Percentiles rank a stretch among this genome's conserved stretches.
phyloP scores from a whole-genome alignment of 2,888 invertebrate genomes.

The Rhaphigaster nebulosa region DNA sequence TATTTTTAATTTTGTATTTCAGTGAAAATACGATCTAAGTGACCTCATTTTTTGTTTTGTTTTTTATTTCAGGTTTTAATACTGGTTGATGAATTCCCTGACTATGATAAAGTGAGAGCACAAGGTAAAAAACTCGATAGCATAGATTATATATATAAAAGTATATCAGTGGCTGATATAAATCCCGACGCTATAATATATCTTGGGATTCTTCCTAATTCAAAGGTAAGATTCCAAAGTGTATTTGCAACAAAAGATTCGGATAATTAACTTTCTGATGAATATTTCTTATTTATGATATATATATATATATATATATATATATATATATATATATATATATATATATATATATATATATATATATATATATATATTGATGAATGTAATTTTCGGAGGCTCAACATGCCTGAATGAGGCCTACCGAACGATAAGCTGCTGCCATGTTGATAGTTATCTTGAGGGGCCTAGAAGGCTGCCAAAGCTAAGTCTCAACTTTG shows the following conservation, averaged over 20 bases:
- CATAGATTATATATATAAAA: background rate
- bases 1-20: too few species aligned
- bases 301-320: too few species aligned
- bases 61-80: conserved; percentile 33
- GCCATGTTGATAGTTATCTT: too few species aligned
- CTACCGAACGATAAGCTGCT: too few species aligned
- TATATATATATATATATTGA: too few species aligned
- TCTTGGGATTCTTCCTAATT: conserved; percentile 43
- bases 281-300: background rate
- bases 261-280: background rate
- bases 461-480: too few species aligned
- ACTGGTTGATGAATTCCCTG: conserved; percentile 11
- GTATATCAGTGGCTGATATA: background rate
- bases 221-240: background rate
- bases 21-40: too few species aligned
- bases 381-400: too few species aligned
- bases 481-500: too few species aligned
- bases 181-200: background rate
- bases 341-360: too few species aligned
- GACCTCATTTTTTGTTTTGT: background rate
- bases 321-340: too few species aligned
- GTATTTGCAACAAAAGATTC: background rate
- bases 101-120: conserved; percentile 9
- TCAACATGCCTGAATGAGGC: too few species aligned
- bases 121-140: background rate